Conservation (phyloP, 1,140 invertebrate species). For the Paraescarpia echinospica region DNA sequence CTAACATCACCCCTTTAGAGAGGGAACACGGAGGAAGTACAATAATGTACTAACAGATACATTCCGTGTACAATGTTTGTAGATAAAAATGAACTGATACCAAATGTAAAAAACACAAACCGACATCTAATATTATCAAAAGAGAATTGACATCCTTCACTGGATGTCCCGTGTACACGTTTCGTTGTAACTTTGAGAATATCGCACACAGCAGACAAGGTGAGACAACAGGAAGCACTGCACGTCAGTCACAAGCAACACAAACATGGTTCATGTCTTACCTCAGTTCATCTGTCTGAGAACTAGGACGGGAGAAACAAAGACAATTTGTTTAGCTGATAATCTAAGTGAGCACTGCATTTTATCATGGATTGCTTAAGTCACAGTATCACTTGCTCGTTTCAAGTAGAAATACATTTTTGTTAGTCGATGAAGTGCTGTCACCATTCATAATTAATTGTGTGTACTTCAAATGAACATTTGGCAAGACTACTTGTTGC, state of each 20-base stretch:
- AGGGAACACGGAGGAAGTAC: no score
- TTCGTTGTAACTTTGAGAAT: not conserved
- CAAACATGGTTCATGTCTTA: not conserved
- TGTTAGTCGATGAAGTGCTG: not conserved
- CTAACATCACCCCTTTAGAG: no score
- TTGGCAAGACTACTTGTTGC: no score
- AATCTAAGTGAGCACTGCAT: not conserved
- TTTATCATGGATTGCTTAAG: not conserved
- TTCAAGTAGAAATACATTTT: not conserved
- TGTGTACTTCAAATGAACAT: no score
- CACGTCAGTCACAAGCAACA: not conserved
- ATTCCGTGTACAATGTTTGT: not conserved
- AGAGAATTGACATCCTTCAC: no score
- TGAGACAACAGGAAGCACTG: not conserved
- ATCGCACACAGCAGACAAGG: not conserved
- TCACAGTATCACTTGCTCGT: not conserved
- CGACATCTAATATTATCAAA: not conserved
- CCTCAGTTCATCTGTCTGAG: not conserved
- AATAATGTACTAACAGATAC: not conserved
- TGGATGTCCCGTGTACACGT: not conserved
- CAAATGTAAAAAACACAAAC: no score
- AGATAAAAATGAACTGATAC: not conserved
- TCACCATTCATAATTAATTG: no score
- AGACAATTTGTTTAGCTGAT: not conserved
- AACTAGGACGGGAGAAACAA: not conserved